Evolutionary conservation across 2,888 invertebrate genomes (phyloP).

Genomic region (Lithophane leautieri): DNA sequence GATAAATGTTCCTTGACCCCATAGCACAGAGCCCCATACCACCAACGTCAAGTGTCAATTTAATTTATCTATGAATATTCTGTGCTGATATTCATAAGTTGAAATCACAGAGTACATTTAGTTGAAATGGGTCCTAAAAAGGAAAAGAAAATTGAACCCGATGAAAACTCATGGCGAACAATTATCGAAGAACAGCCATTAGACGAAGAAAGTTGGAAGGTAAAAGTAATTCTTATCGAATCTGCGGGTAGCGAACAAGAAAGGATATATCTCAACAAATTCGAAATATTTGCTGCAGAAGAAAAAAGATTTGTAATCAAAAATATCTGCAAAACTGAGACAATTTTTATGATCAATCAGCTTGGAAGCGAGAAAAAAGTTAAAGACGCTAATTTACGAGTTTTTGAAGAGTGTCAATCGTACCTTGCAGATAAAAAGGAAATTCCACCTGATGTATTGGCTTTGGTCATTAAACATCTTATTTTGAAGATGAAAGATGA

Average conservation of each 20-base stretch:
- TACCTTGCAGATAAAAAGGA: slow-evolving; percentile 84
- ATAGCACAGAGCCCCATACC: not conserved
- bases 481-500: slow-evolving; percentile 87
- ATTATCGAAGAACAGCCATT: slow-evolving; percentile 77
- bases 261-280: slow-evolving; percentile 83
- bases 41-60: not conserved
- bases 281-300: slow-evolving; percentile 81
- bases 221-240: slow-evolving; percentile 83
- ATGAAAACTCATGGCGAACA: slow-evolving; percentile 78
- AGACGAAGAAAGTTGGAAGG: slow-evolving; percentile 80
- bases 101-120: too few species aligned
- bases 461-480: slow-evolving; percentile 84
- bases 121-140: slow-evolving; percentile 73
- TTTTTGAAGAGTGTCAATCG: slow-evolving; percentile 85
- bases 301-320: slow-evolving; percentile 86
- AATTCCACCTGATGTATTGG: slow-evolving; percentile 83
- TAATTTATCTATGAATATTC: not conserved
- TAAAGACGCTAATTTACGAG: slow-evolving; percentile 81
- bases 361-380: slow-evolving; percentile 85
- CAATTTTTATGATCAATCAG: slow-evolving; percentile 87
- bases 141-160: slow-evolving; percentile 76
- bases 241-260: slow-evolving; percentile 86
- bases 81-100: too few species aligned
- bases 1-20: too few species aligned
- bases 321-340: slow-evolving; percentile 87